Percentiles rank a stretch among this genome's conserved stretches.
Evolutionary conservation across 2,888 invertebrate genomes (phyloP).

Genomic region (Balanococcus diminutus): DNA sequence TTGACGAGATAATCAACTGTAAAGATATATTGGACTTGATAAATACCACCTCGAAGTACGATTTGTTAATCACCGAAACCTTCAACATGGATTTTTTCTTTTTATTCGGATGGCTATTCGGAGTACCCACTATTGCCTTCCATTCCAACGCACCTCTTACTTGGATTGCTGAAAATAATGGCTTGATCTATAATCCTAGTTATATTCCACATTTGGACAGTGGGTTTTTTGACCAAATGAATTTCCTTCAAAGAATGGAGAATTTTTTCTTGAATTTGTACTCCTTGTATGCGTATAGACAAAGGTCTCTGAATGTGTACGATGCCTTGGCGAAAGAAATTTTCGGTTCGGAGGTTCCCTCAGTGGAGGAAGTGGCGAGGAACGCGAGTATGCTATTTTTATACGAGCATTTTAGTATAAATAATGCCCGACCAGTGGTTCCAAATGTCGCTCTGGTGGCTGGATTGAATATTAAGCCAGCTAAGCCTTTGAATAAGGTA

Average conservation of each 20-base stretch:
- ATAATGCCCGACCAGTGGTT: not conserved
- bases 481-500: not conserved
- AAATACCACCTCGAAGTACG: conserved; percentile 60
- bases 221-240: not conserved
- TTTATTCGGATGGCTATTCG: conserved; percentile 67
- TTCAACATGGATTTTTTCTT: conserved; percentile 74
- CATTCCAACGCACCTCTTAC: conserved; percentile 62
- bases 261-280: conserved; percentile 9
- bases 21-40: not conserved
- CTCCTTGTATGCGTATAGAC: not conserved
- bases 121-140: conserved; percentile 62
- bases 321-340: not conserved
- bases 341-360: not conserved
- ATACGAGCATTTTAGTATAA: conserved; percentile 5
- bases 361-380: not conserved
- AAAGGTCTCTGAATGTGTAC: not conserved
- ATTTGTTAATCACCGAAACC: conserved; percentile 72
- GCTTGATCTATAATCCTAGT: conserved; percentile 22
- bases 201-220: conserved; percentile 3
- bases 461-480: conserved; percentile 1
- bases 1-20: not conserved
- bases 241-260: not conserved
- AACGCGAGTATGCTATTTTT: not conserved
- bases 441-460: not conserved
- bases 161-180: not conserved